Percentiles rank a stretch among this genome's conserved stretches.
Conservation (phyloP, 2,888 invertebrate genomes). For the Thera britannica region DNA sequence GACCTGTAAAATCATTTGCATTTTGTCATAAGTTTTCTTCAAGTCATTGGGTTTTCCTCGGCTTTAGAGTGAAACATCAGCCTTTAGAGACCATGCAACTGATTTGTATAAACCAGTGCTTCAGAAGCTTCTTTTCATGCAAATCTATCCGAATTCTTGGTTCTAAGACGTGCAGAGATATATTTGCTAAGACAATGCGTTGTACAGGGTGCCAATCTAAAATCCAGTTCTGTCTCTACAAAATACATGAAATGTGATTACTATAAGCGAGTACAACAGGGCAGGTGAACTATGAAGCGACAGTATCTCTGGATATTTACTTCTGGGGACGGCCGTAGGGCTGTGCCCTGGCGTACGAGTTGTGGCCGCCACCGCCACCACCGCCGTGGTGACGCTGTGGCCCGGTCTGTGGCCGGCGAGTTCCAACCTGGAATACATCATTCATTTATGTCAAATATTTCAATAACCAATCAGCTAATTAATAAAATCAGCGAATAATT, state of each 20-base stretch:
- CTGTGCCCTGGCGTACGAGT: conserved; percentile 56
- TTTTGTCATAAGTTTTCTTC: conserved; percentile 10
- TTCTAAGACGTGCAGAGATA: neutral
- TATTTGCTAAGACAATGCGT: neutral
- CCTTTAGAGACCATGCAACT: neutral
- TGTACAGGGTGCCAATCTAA: conserved; percentile 3
- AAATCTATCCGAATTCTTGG: neutral
- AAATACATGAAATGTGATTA: neutral
- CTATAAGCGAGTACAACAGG: conserved; percentile 3
- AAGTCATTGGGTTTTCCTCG: neutral
- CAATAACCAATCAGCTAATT: neutral
- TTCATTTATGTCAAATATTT: no score
- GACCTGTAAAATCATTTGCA: conserved; percentile 36
- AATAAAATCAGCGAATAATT: no score
- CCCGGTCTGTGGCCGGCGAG: conserved; percentile 57
- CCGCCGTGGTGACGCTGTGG: conserved; percentile 48
- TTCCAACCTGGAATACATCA: conserved; percentile 56
- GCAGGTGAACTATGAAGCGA: conserved; percentile 2
- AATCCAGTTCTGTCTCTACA: conserved; percentile 4
- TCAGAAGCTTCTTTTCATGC: conserved; percentile 1
- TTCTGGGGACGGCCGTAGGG: conserved; percentile 75
- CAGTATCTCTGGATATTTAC: conserved; percentile 49
- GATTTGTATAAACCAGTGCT: neutral
- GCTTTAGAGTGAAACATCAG: neutral
- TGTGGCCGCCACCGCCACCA: conserved; percentile 28